Evolutionary conservation across 2,113 vertebrate species (phyloP).

Genomic region (Cyanistes caeruleus): DNA sequence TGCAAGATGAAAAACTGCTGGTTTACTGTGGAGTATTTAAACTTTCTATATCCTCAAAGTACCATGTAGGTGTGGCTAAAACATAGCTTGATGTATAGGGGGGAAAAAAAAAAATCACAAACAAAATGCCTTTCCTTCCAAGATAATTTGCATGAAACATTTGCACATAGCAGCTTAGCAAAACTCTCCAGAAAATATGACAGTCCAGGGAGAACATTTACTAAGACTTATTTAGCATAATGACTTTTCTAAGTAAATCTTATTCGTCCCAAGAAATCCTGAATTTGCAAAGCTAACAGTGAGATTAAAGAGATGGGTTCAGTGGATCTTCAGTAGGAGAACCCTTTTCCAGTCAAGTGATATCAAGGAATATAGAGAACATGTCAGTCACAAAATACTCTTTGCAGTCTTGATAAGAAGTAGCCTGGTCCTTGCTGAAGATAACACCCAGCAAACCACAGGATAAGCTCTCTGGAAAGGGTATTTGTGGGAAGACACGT

Average conservation of each 20-base stretch:
- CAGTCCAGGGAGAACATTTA: conserved; percentile 40
- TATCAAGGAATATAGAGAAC: not conserved
- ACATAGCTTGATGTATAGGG: not conserved
- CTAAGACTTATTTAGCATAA: conserved; percentile 52
- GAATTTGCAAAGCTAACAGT: conserved; percentile 17
- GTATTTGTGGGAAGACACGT: not conserved
- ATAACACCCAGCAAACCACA: not conserved
- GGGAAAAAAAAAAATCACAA: not conserved
- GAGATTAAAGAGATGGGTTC: not conserved
- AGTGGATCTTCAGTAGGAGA: not conserved
- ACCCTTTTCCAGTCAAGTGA: not conserved
- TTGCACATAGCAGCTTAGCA: not conserved
- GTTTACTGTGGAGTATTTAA: not conserved
- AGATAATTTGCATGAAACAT: not conserved
- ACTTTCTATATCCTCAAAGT: not conserved
- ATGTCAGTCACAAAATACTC: not conserved
- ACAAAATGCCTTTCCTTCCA: not conserved
- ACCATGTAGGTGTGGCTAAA: not conserved
- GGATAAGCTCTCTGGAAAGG: not conserved
- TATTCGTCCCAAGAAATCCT: conserved; percentile 50
- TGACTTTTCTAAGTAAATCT: conserved; percentile 55
- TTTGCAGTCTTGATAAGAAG: not conserved
- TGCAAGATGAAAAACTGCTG: not conserved
- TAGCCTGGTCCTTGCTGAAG: not conserved
- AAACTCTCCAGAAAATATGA: conserved; percentile 5